phyloP scores from a whole-genome alignment of 2,888 invertebrate species.

The Lycocerus yunnanus region DNA sequence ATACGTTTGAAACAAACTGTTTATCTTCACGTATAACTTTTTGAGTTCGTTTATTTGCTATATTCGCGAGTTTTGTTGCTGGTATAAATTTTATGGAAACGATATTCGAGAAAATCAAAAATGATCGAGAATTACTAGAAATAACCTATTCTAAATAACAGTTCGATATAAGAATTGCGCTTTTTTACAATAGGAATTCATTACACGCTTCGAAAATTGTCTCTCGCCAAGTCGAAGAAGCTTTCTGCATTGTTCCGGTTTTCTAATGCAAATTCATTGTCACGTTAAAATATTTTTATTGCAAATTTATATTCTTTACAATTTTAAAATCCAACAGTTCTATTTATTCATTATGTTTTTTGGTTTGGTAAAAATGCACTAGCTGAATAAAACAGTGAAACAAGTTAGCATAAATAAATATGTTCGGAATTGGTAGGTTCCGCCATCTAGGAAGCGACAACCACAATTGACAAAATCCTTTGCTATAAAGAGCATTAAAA shows the following conservation, averaged over 20 bases:
- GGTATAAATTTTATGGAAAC: background rate
- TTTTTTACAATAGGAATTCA: constrained; percentile 11
- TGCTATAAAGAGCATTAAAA: background rate
- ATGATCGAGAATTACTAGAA: background rate
- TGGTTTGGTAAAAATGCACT: background rate
- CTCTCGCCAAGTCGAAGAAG: constrained; percentile 13
- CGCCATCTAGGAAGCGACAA: constrained; percentile 6
- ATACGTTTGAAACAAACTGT: background rate
- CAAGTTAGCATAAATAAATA: background rate
- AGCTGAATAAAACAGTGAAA: background rate
- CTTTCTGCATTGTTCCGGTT: constrained; percentile 19
- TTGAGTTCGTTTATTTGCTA: background rate
- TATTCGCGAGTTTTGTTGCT: background rate
- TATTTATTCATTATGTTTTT: background rate
- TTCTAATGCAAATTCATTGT: constrained; percentile 19
- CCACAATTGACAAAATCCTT: background rate
- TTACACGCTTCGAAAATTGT: constrained; percentile 16
- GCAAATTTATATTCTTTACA: background rate
- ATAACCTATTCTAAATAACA: background rate
- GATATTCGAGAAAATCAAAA: background rate
- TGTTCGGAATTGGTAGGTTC: background rate
- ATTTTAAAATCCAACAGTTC: background rate
- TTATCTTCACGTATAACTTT: background rate
- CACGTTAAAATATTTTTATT: constrained; percentile 3
- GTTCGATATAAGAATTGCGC: background rate